These are phyloP conservation scores for Bolborhynchus lineola DNA, from an alignment of 2,113 vertebrate genomes.

Conservation along the genomic window DNA sequence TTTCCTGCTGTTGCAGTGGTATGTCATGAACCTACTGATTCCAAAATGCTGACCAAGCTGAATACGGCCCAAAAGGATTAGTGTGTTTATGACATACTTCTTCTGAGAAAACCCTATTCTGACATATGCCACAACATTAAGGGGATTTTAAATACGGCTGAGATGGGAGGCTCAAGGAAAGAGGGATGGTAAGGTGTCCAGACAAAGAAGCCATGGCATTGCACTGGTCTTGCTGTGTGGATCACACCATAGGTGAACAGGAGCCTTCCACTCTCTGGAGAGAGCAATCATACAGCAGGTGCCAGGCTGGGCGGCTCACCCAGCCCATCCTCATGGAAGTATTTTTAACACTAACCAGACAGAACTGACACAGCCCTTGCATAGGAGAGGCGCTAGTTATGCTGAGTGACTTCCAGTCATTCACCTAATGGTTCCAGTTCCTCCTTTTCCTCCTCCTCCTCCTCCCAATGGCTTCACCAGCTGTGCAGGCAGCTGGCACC, in stretches of 20 bases:
- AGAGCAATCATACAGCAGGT: neutral
- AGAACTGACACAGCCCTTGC: neutral
- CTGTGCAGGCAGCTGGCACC: neutral
- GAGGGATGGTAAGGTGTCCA: neutral
- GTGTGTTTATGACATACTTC: neutral
- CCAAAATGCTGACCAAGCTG: neutral
- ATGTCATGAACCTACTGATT: neutral
- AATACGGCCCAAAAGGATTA: neutral
- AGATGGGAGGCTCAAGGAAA: neutral
- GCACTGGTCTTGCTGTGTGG: neutral
- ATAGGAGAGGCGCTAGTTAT: neutral
- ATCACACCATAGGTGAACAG: neutral
- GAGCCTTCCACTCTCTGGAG: neutral
- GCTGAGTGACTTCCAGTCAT: neutral
- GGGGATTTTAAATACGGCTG: neutral
- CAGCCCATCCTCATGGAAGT: neutral
- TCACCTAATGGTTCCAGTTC: neutral
- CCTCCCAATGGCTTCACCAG: neutral
- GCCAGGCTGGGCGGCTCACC: neutral
- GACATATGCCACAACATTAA: neutral
- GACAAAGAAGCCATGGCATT: neutral
- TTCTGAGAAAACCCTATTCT: neutral
- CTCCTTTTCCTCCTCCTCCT: neutral
- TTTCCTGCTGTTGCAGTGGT: neutral
- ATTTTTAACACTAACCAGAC: neutral